Percentiles rank a stretch among this genome's conserved stretches.
phyloP scores from a whole-genome alignment of 2,797 vertebrate species.

The Vespertilio murinus region DNA sequence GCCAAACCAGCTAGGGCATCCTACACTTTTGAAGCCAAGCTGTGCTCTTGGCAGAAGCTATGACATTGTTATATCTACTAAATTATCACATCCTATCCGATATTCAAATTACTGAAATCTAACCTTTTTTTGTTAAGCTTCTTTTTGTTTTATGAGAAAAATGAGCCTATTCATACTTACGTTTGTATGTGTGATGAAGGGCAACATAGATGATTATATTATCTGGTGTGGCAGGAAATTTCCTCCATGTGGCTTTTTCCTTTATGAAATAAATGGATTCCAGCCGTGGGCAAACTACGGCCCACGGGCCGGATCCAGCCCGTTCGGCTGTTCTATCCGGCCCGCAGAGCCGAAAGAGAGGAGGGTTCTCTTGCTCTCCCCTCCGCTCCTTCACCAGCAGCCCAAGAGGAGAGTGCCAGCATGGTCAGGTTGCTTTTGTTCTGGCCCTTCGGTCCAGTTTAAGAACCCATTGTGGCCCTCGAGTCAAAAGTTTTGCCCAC shows the following conservation, averaged over 20 bases:
- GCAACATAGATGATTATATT: background rate
- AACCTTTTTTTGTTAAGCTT: background rate
- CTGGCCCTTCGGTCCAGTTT: no score
- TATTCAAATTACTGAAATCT: constrained; percentile 13
- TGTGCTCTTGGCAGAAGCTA: background rate
- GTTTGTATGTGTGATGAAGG: background rate
- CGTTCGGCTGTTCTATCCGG: no score
- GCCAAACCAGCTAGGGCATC: background rate
- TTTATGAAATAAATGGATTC: background rate
- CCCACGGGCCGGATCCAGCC: no score
- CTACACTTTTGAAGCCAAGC: background rate
- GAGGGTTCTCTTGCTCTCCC: no score
- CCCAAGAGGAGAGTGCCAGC: no score
- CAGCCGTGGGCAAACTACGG: no score
- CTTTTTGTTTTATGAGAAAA: constrained; percentile 25
- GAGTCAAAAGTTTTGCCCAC: no score
- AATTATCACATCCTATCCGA: background rate
- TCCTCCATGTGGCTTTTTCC: background rate
- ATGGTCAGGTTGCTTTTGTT: no score
- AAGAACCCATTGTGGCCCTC: no score
- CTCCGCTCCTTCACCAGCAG: no score
- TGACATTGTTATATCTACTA: background rate
- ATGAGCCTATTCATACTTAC: background rate
- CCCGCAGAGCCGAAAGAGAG: no score
- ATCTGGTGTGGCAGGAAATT: background rate